These are phyloP conservation scores for Clepsis dumicolana DNA, from an alignment of 2,888 invertebrate species.

Conservation along the genomic window DNA sequence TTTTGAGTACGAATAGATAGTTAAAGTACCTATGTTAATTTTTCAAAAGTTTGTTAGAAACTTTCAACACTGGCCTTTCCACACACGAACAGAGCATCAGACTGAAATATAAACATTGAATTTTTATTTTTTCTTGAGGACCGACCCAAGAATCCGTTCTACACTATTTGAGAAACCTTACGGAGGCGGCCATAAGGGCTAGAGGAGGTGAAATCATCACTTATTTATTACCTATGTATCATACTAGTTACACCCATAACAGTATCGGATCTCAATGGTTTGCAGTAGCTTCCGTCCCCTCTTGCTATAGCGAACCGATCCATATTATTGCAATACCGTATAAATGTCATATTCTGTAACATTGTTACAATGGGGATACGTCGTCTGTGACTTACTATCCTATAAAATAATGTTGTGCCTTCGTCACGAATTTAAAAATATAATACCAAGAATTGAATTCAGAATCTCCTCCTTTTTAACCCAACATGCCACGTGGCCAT, in stretches of 20 bases:
- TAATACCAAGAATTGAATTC: slow-evolving; percentile 30
- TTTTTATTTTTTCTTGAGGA: slow-evolving; percentile 69
- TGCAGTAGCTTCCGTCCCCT: slow-evolving; percentile 40
- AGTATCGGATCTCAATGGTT: slow-evolving; percentile 37
- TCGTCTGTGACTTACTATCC: slow-evolving; percentile 32
- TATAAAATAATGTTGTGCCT: slow-evolving; percentile 27
- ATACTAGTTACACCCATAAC: slow-evolving; percentile 46
- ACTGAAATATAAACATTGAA: slow-evolving; percentile 58
- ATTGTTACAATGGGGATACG: slow-evolving; percentile 30
- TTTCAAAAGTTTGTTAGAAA: slow-evolving; percentile 33
- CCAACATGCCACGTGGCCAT: slow-evolving; percentile 9
- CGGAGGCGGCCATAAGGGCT: slow-evolving; percentile 71
- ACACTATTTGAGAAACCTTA: slow-evolving; percentile 73
- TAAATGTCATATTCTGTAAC: slow-evolving; percentile 10
- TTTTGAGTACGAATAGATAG: slow-evolving; percentile 14
- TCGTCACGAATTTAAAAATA: slow-evolving; percentile 17
- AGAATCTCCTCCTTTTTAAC: slow-evolving; percentile 40
- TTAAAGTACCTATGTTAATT: slow-evolving; percentile 19
- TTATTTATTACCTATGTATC: slow-evolving; percentile 60
- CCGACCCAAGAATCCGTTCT: slow-evolving; percentile 74
- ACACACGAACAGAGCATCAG: slow-evolving; percentile 35
- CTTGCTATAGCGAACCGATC: slow-evolving; percentile 39
- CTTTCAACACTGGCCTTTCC: slow-evolving; percentile 32
- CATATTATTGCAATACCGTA: slow-evolving; percentile 30
- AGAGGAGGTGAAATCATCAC: slow-evolving; percentile 69